Evolutionary conservation across 2,797 vertebrate species (phyloP).

Genomic region (Hemitrygon akajei): DNA sequence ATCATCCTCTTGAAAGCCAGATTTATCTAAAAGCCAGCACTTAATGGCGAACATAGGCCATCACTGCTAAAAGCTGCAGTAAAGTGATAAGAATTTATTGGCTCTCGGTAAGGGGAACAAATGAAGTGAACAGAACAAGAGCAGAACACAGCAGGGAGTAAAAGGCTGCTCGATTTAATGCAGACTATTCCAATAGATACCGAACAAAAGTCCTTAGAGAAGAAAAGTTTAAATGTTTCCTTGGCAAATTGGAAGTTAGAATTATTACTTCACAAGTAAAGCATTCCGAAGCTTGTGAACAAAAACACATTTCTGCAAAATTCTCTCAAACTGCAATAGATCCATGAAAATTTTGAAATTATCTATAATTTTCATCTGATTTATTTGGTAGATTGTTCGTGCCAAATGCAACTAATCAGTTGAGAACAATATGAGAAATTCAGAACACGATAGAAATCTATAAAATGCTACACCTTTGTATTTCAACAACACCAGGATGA

Average conservation of each 20-base stretch:
- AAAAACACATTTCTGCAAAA: background rate
- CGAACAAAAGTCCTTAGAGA: background rate
- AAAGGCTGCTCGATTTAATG: background rate
- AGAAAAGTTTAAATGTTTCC: background rate
- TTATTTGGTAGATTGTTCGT: background rate
- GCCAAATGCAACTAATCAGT: background rate
- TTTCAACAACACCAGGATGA: background rate
- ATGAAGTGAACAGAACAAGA: background rate
- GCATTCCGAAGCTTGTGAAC: background rate
- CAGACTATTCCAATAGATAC: background rate
- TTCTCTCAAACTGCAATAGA: background rate
- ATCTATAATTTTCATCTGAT: background rate
- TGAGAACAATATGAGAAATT: background rate
- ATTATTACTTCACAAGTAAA: background rate
- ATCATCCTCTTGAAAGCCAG: background rate
- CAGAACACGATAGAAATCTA: background rate
- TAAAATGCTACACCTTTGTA: background rate
- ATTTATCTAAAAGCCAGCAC: background rate
- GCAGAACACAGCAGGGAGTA: background rate
- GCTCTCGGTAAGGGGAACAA: background rate
- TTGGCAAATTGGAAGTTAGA: background rate
- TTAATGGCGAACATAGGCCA: background rate
- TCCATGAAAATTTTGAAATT: background rate
- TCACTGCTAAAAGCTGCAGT: background rate
- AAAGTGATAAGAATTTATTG: background rate